A percentile compares a stretch with the other conserved stretches of the same genome.
Evolutionary conservation across 2,113 vertebrate genomes (phyloP).

Genomic region (Nothocercus julius): DNA sequence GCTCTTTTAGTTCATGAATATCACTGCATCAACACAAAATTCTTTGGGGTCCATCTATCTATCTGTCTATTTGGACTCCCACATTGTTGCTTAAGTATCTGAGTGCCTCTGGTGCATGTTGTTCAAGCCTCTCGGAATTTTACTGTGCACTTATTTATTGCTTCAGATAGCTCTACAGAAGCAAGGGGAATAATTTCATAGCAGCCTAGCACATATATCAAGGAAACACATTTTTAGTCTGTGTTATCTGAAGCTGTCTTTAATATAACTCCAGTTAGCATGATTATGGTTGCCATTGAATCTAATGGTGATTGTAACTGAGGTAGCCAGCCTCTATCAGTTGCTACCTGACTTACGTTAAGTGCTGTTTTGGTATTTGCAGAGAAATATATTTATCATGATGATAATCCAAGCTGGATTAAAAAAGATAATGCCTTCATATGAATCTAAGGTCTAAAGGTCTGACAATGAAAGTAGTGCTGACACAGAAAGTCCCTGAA

Average conservation of each 20-base stretch:
- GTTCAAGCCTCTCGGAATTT: slow-evolving; percentile 16
- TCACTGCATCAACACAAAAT: slow-evolving; percentile 68
- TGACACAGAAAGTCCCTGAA: not conserved
- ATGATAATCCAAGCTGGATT: not conserved
- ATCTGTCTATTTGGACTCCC: slow-evolving; percentile 43
- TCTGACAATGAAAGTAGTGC: not conserved
- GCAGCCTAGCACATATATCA: not conserved
- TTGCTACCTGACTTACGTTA: not conserved
- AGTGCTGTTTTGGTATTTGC: not conserved
- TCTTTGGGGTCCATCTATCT: slow-evolving; percentile 58
- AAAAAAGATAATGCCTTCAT: not conserved
- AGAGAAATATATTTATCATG: not conserved
- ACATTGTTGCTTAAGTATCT: not conserved
- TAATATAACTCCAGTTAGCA: not conserved
- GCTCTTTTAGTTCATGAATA: slow-evolving; percentile 73
- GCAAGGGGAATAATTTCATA: not conserved
- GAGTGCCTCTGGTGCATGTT: not conserved
- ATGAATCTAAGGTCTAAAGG: not conserved
- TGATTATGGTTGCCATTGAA: not conserved
- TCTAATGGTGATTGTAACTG: not conserved
- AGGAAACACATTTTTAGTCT: not conserved
- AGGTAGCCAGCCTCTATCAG: not conserved
- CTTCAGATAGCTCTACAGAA: slow-evolving; percentile 7
- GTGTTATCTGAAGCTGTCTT: not conserved
- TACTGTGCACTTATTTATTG: slow-evolving; percentile 39